Conservation (phyloP, 2,888 invertebrate genomes). For the Dorcus hopei region DNA sequence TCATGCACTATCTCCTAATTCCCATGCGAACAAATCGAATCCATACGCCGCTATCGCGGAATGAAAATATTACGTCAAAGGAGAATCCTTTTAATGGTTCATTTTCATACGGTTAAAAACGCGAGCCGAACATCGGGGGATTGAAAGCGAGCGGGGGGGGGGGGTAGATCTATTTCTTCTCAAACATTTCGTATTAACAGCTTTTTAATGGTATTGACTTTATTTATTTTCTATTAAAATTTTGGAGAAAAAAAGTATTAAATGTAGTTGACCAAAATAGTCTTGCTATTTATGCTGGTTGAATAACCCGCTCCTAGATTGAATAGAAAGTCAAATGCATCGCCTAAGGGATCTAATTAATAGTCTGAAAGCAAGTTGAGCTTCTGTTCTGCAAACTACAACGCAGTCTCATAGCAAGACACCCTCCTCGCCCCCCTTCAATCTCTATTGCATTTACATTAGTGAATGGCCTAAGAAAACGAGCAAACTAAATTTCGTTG, state of each 20-base stretch:
- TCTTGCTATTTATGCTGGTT: neutral
- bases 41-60: constrained; percentile 18
- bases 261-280: neutral
- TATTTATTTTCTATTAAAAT: too few species aligned
- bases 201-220: too few species aligned
- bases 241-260: neutral
- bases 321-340: constrained; percentile 8
- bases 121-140: too few species aligned
- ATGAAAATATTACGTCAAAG: constrained; percentile 10
- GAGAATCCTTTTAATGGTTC: neutral
- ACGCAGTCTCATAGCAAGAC: constrained; percentile 7
- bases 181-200: too few species aligned
- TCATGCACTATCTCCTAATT: constrained; percentile 15
- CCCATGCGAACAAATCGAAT: constrained; percentile 22
- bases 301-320: constrained; percentile 4
- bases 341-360: constrained; percentile 8
- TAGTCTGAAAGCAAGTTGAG: constrained; percentile 10
- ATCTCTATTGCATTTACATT: neutral
- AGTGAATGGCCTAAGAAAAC: neutral
- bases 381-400: neutral
- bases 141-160: too few species aligned
- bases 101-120: too few species aligned
- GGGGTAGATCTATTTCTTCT: too few species aligned
- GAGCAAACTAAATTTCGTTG: constrained; percentile 8
- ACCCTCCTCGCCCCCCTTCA: neutral